These are phyloP conservation scores for Athalia cordata DNA, from an alignment of 2,888 invertebrate genomes.

Conservation along the genomic window DNA sequence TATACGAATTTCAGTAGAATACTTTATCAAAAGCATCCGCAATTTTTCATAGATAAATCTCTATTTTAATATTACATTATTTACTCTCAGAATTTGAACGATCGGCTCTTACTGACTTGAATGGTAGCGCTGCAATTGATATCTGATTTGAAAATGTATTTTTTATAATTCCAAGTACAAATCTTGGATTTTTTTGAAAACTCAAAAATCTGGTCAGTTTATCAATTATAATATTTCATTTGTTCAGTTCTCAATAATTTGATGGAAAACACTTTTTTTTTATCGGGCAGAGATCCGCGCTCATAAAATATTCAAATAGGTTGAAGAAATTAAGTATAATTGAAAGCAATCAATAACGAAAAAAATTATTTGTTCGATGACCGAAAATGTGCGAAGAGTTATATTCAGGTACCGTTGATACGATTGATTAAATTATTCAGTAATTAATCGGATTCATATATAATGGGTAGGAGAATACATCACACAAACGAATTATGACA, in stretches of 20 bases:
- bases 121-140: constrained; percentile 18
- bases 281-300: neutral
- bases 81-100: neutral
- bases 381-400: too few species aligned
- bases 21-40: neutral
- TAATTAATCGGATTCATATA: too few species aligned
- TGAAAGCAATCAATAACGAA: neutral
- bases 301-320: neutral
- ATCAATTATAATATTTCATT: too few species aligned
- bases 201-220: too few species aligned
- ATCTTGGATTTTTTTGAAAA: neutral
- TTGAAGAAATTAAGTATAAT: neutral
- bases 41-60: neutral
- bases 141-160: constrained; percentile 1
- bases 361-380: too few species aligned
- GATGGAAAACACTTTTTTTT: too few species aligned
- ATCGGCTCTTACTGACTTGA: neutral
- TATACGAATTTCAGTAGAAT: neutral
- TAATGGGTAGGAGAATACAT: too few species aligned
- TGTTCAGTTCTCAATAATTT: too few species aligned
- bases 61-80: neutral
- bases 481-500: too few species aligned
- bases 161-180: neutral
- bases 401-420: too few species aligned
- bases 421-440: too few species aligned